Evolutionary conservation across 2,888 invertebrate species (phyloP).

Genomic region (Chromoteleia sp.): DNA sequence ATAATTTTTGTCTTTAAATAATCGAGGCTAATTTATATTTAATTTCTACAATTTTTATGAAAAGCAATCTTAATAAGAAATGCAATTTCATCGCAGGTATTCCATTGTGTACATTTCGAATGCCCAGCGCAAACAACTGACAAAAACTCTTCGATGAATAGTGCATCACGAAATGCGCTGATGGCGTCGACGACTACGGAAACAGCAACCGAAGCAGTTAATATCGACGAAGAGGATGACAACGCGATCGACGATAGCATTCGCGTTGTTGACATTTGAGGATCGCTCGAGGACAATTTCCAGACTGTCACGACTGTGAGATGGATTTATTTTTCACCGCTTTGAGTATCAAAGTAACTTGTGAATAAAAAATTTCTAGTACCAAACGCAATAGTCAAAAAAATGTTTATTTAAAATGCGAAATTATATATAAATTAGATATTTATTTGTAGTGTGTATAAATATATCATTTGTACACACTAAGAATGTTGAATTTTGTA

Average conservation of each 20-base stretch:
- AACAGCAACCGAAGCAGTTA: constrained; percentile 79
- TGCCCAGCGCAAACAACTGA: constrained; percentile 90
- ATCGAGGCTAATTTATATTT: background rate
- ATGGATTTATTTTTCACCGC: constrained; percentile 10
- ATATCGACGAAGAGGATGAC: constrained; percentile 78
- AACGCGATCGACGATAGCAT: constrained; percentile 68
- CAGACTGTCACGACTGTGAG: background rate
- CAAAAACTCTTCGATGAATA: constrained; percentile 65
- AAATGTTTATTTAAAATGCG: background rate
- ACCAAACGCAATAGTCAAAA: background rate
- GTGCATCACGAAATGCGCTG: constrained; percentile 2
- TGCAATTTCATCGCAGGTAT: constrained; percentile 88
- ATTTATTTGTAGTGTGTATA: background rate
- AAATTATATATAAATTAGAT: background rate
- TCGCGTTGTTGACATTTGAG: constrained; percentile 64
- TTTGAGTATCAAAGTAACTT: constrained; percentile 20
- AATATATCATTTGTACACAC: background rate
- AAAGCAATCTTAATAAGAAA: no score
- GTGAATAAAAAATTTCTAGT: constrained; percentile 1
- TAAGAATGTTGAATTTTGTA: background rate
- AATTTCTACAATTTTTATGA: no score
- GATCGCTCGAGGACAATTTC: background rate
- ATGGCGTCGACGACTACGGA: constrained; percentile 75
- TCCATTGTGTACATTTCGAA: constrained; percentile 99
- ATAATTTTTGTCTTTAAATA: background rate